A percentile compares a stretch with the other conserved stretches of the same genome.
Conservation (phyloP, 2,113 vertebrate species). For the Centrocercus urophasianus region DNA sequence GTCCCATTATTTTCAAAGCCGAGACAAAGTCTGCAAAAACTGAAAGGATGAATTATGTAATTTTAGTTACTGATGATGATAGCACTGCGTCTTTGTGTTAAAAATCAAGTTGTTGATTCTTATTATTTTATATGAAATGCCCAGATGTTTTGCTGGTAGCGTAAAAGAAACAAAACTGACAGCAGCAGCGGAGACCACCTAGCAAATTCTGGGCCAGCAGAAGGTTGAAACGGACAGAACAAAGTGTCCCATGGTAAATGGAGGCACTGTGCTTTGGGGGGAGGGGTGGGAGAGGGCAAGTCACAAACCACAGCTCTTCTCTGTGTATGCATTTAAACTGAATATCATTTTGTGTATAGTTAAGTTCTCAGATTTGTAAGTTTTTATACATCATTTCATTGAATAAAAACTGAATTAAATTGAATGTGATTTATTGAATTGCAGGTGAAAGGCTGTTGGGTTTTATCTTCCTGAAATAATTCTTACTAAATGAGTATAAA, state of each 20-base stretch:
- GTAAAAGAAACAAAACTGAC: conserved; percentile 50
- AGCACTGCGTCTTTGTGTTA: conserved; percentile 68
- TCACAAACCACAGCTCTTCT: conserved; percentile 68
- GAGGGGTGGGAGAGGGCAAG: conserved; percentile 59
- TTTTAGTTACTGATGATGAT: conserved; percentile 54
- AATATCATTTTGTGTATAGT: conserved; percentile 82
- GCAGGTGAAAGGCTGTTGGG: conserved; percentile 11
- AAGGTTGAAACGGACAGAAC: conserved; percentile 27
- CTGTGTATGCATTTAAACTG: conserved; percentile 75
- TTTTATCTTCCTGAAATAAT: background rate
- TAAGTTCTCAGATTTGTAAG: conserved; percentile 85
- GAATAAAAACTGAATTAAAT: conserved; percentile 83
- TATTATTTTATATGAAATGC: conserved; percentile 56
- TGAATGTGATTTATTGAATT: conserved; percentile 45
- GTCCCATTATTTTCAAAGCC: conserved; percentile 38
- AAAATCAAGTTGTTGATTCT: conserved; percentile 72
- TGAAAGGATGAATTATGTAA: conserved; percentile 31
- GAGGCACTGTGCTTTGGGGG: conserved; percentile 65
- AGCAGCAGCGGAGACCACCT: conserved; percentile 31
- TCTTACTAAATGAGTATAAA: background rate
- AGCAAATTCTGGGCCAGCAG: conserved; percentile 52
- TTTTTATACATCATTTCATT: conserved; percentile 86
- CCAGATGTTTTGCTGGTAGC: conserved; percentile 66
- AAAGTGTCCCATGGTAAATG: conserved; percentile 47
- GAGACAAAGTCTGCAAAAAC: conserved; percentile 46